phyloP scores from a whole-genome alignment of 2,888 invertebrate species.

The Creontiades dilutus region DNA sequence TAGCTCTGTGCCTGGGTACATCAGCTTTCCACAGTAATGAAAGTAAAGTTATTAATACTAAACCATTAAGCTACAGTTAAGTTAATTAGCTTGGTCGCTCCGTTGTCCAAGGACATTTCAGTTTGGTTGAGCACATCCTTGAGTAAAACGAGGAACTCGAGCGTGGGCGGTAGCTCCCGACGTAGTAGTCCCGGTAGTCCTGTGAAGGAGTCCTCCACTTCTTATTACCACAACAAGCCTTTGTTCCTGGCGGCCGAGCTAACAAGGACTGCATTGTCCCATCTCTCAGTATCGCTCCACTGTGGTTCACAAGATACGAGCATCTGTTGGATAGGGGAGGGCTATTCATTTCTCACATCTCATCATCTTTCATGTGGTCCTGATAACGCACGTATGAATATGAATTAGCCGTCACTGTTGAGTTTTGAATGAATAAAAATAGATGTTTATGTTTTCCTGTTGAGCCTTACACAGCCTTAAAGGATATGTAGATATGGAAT shows the following conservation, averaged over 20 bases:
- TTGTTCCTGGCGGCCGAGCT: neutral
- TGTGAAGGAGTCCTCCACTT: neutral
- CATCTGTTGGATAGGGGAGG: neutral
- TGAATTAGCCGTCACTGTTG: neutral
- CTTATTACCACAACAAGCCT: slow-evolving; percentile 41
- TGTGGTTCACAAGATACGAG: neutral
- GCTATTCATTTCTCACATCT: neutral
- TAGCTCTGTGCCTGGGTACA: too few relatives aligned
- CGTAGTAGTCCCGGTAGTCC: neutral
- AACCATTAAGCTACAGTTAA: too few relatives aligned
- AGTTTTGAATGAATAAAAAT: neutral
- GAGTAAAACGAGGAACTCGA: neutral
- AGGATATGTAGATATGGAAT: too few relatives aligned
- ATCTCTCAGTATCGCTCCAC: neutral
- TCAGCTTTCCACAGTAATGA: too few relatives aligned
- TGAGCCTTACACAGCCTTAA: too few relatives aligned
- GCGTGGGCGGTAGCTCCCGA: neutral
- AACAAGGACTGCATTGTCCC: slow-evolving; percentile 42
- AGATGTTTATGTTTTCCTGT: too few relatives aligned
- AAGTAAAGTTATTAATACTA: too few relatives aligned
- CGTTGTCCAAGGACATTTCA: neutral
- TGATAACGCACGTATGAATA: neutral
- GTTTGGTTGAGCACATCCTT: neutral
- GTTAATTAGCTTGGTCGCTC: too few relatives aligned
- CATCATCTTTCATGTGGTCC: neutral